Evolutionary conservation across 30 jellyfish, hydroid and myxozoan species (phyloP).

Genomic region (Hydra vulgaris): DNA sequence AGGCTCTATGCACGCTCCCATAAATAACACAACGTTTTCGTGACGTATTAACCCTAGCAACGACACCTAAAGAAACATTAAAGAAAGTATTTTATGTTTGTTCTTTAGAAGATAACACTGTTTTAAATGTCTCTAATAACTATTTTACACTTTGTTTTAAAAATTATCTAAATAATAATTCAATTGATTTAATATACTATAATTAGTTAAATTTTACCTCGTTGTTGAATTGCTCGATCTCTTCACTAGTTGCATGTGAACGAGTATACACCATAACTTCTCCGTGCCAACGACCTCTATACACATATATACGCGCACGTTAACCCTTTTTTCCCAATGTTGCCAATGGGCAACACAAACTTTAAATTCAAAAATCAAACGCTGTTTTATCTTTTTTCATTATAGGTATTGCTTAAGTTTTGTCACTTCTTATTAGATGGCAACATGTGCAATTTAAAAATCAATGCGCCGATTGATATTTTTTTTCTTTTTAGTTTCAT

Average conservation of each 20-base stretch:
- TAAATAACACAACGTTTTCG: conserved; percentile 54
- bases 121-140: conserved; percentile 16
- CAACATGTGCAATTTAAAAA: no score
- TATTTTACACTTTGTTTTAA: no score
- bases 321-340: no score
- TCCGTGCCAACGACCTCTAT: conserved; percentile 84
- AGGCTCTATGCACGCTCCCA: conserved; percentile 79
- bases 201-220: conserved; percentile 15
- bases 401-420: no score
- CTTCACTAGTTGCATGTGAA: conserved; percentile 13
- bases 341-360: no score
- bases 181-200: neutral
- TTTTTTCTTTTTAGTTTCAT: no score
- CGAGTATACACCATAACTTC: conserved; percentile 51
- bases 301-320: no score
- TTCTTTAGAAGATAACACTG: conserved; percentile 16
- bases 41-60: conserved; percentile 52
- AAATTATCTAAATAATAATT: no score
- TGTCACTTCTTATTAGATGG: no score
- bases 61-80: conserved; percentile 34
- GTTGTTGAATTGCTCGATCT: conserved; percentile 8
- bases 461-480: no score
- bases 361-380: no score
- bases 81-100: neutral
- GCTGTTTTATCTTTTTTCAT: no score